These are phyloP conservation scores for Stomatorhinus walkeri DNA, from an alignment of 2,797 vertebrate species.

Conservation along the genomic window DNA sequence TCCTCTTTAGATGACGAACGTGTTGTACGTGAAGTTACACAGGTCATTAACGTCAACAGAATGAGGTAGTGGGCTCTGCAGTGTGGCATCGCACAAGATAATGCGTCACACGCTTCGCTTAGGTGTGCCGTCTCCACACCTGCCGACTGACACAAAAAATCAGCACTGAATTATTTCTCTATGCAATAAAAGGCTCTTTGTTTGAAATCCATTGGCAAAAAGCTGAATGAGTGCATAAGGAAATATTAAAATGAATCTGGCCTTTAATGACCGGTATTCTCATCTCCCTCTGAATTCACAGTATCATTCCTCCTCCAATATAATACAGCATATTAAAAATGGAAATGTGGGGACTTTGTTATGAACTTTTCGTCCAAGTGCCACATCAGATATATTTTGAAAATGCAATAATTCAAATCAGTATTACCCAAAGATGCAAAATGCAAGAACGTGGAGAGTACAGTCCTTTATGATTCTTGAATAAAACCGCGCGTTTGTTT, in stretches of 20 bases:
- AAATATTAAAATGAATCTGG: neutral
- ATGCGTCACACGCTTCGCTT: slow-evolving; percentile 47
- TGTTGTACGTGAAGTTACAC: neutral
- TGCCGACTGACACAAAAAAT: slow-evolving; percentile 39
- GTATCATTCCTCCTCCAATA: neutral
- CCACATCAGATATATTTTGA: neutral
- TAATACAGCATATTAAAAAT: neutral
- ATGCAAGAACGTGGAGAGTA: neutral
- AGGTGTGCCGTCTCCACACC: slow-evolving; percentile 66
- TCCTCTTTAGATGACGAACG: neutral
- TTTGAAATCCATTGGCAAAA: slow-evolving; percentile 36
- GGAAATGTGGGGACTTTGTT: neutral
- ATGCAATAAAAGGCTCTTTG: slow-evolving; percentile 40
- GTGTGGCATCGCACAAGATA: neutral
- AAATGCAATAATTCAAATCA: neutral
- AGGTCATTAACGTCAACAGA: neutral
- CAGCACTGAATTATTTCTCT: slow-evolving; percentile 42
- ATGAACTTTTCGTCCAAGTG: neutral
- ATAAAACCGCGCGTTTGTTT: neutral
- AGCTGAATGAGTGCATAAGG: neutral
- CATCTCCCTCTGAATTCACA: neutral
- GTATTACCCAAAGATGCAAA: neutral
- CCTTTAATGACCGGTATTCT: neutral
- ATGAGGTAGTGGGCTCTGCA: neutral
- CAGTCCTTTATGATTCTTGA: neutral